Evolutionary conservation across 2,113 vertebrate species (phyloP), one percentile per base, ranked within the genome.

Genomic region (Gyps fulvus): DNA sequence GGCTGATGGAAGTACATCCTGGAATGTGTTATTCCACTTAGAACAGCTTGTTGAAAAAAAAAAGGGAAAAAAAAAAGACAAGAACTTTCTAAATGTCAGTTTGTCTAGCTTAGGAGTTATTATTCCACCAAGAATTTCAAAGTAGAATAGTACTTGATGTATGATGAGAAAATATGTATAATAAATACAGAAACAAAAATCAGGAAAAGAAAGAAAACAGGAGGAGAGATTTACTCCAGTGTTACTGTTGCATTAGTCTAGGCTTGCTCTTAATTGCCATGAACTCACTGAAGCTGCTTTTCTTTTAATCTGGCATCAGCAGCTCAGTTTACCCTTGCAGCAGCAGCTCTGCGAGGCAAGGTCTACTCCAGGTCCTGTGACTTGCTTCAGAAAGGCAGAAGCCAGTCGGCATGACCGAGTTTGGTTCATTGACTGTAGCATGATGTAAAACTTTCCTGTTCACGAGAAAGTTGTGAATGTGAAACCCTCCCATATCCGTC

Each of bases 11-110:
- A 93, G 63, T 77, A 82, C 59, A 87, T 76, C 87, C 87, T 93
- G 93, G 91, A 94, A 96, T 93, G 89, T 97, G 94, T 85, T 96
- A 90, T 97, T 95, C 40, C 6, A 90, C 77, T 97, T 84, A 82
- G 69, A 89, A 71, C 16, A 84, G 61, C 62, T 91, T 95, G 80
- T 84, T 90, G 15, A 32, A 25, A 81, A 74, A 89, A 18, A 11
- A 32, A 7, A 4, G 5, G 3, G 16, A 23, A 9, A 27, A 25
- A 54, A 62, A 69, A 69, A 59, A 72, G 16, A 54, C 31, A 73
- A 43, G 38, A 66, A 36, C 15, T 84, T 89, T 85, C 65, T 84
- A 79, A 87, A 90, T 77, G 83, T 61, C 88, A 80, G 42, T 81
- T 93, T 83, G 17, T 83, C 79, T 92, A 62, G 12, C 82, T 88